Base-by-base conservation (phyloP, 2,888 invertebrate species). In the Dynastes grantii region DNA sequence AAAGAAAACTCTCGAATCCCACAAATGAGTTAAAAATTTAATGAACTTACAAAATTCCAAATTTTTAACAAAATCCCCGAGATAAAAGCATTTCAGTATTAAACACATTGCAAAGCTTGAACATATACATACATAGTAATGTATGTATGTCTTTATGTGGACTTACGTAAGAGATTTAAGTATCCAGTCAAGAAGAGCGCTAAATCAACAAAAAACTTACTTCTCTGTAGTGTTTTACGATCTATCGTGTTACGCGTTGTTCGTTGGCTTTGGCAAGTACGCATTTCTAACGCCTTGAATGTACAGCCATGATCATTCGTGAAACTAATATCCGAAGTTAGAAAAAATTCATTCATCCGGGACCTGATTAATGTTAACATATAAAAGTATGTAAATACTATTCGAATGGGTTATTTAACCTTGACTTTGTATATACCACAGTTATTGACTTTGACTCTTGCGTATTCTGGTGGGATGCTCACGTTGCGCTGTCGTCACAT, bases 371-470 rank as follows among this genome's bases (percentile, higher is more conserved):
- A 70, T 70, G 70, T 40, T 65, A 65, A 16, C 40, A 51, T 13
- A 51, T 29, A 68, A 51, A 71, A 71, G 16, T 16, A 71, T 53
- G 55, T 71, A 71, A 71, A 55, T 49, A 32, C 37, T 71, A 29
- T 37, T 16, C 55, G 22, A 71, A 65, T 65, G 65, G 65, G 37
- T 71, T 70, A 55, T 55, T 55, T 71, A 71, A 71, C 71, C 71
- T 71, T 71, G 71, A 71, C 55, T 71, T 22, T 3, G 71, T 8
- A 16, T 55, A 51, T 70, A n/a, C 65, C 16, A 53, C 32, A 71
- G 71, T 55, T 71, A 71, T 71, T 71, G 71, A 71, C 71, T 71
- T 53, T 71, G 71, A 71, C 71, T 71, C 4, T 71, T 55, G 29
- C 37, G 71, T 55, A 55, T 71, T 71, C 55, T 32, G 32, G 29